Evolutionary conservation across 2,113 vertebrate genomes (phyloP).

Genomic region (Elachura formosa): DNA sequence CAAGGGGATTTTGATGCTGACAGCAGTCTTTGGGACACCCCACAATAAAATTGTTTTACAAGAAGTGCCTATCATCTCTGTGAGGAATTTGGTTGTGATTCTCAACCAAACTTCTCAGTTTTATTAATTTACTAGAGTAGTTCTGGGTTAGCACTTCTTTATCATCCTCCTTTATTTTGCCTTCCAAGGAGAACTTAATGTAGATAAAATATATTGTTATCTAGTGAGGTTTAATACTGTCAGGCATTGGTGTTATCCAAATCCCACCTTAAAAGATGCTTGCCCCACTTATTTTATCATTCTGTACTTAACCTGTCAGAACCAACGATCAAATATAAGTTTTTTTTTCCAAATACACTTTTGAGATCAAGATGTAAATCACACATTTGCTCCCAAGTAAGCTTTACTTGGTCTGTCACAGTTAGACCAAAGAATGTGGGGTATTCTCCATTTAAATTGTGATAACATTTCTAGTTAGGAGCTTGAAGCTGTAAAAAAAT

Average conservation of each 20-base stretch:
- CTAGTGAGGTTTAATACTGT: not conserved
- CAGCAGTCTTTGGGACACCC: not conserved
- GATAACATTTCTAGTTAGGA: not conserved
- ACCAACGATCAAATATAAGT: not conserved
- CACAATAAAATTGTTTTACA: not conserved
- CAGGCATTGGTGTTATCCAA: not conserved
- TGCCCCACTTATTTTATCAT: not conserved
- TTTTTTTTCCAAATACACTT: not conserved
- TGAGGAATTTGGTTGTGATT: not conserved
- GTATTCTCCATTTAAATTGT: not conserved
- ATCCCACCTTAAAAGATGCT: not conserved
- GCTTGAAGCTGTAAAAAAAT: not conserved
- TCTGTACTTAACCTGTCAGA: not conserved
- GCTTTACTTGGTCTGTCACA: not conserved
- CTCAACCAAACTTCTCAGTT: not conserved
- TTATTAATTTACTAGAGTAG: not conserved
- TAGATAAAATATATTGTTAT: not conserved
- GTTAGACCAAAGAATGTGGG: not conserved
- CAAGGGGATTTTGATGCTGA: not conserved
- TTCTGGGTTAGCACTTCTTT: not conserved
- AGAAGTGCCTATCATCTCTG: not conserved
- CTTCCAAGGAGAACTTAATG: not conserved
- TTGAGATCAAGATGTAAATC: not conserved
- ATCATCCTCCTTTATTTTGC: not conserved
- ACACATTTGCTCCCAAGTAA: not conserved